Conservation (phyloP, 2,888 invertebrate species). For the Cheilosia impressa region DNA sequence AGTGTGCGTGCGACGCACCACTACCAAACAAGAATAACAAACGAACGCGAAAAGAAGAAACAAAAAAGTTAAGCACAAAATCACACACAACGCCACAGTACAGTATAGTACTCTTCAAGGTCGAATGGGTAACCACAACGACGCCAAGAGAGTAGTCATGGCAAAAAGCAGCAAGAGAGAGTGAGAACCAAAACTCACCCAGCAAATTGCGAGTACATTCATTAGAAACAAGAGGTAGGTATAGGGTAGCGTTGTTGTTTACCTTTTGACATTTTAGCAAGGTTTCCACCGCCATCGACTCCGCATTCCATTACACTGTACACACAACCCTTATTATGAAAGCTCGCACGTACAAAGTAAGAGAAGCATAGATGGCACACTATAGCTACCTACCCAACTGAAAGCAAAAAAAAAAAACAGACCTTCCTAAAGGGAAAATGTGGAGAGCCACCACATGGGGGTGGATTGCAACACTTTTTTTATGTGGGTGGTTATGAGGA, state of each 20-base stretch:
- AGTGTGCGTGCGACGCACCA: constrained; percentile 23
- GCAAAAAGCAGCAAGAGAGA: constrained; percentile 20
- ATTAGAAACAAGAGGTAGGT: constrained; percentile 20
- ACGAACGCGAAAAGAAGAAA: background rate
- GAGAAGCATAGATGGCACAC: no score
- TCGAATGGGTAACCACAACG: constrained; percentile 70
- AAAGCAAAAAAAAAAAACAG: background rate
- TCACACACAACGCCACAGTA: constrained; percentile 37
- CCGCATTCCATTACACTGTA: constrained; percentile 3
- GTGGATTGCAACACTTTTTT: constrained; percentile 29
- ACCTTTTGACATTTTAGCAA: constrained; percentile 66
- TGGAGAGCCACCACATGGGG: constrained; percentile 20
- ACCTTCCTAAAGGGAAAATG: constrained; percentile 53
- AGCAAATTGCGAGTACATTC: constrained; percentile 36
- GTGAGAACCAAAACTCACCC: constrained; percentile 7
- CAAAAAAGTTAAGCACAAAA: constrained; percentile 21
- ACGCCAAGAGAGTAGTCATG: constrained; percentile 60
- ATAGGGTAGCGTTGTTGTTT: constrained; percentile 48
- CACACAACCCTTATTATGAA: constrained; percentile 25
- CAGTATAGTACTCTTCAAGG: constrained; percentile 66
- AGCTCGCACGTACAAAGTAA: constrained; percentile 24
- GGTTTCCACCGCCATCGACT: constrained; percentile 11
- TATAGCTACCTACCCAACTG: constrained; percentile 32
- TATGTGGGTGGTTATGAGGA: constrained; percentile 7
- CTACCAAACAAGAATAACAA: constrained; percentile 50